Conservation (phyloP, 2,797 vertebrate genomes). For the Coregonus ussuriensis region DNA sequence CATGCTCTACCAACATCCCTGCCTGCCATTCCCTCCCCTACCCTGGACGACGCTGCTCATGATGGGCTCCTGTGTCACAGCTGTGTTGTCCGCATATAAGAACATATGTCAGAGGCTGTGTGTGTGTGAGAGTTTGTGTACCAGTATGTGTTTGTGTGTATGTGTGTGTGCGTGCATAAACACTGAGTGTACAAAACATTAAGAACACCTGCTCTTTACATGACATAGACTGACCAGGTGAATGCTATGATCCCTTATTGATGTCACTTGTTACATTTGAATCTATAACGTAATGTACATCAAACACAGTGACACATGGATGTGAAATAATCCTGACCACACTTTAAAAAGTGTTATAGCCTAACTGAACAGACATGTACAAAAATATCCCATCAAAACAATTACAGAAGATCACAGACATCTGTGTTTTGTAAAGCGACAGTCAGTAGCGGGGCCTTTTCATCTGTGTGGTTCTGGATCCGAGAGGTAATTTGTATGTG, state of each 20-base stretch:
- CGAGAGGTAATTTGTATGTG: slow-evolving; percentile 75
- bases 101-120: too few relatives aligned
- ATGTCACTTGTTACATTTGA: too few relatives aligned
- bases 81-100: background rate
- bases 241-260: too few relatives aligned
- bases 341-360: background rate
- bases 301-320: background rate
- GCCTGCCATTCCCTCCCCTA: too few relatives aligned
- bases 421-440: slow-evolving; percentile 52
- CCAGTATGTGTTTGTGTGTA: too few relatives aligned
- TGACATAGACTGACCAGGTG: too few relatives aligned
- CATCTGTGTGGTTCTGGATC: slow-evolving; percentile 42
- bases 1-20: too few relatives aligned
- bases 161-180: too few relatives aligned
- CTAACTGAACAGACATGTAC: slow-evolving; percentile 19
- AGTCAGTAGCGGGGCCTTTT: slow-evolving; percentile 49
- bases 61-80: slow-evolving; percentile 51
- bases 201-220: too few relatives aligned
- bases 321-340: background rate
- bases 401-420: slow-evolving; percentile 48
- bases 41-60: slow-evolving; percentile 15
- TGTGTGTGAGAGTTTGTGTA: too few relatives aligned
- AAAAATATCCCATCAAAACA: slow-evolving; percentile 50
- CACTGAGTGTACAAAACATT: too few relatives aligned
- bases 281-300: too few relatives aligned